A percentile compares a stretch with the other conserved stretches of the same genome.
Conservation (phyloP, 2,888 invertebrate genomes). For the Lochmaea crataegi region DNA sequence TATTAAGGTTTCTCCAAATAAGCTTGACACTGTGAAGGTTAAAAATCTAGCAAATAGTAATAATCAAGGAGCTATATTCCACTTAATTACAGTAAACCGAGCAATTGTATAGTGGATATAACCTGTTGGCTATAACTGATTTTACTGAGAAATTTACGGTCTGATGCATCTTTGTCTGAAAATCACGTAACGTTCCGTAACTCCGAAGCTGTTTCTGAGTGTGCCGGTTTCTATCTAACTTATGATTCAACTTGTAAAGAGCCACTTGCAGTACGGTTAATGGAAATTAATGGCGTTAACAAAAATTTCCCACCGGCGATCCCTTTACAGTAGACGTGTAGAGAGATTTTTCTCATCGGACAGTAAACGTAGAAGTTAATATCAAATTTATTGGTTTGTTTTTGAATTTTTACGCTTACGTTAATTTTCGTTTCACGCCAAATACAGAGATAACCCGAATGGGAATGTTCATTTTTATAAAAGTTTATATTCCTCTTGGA, state of each 20-base stretch:
- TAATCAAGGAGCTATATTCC: neutral
- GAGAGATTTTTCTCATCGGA: slow-evolving; percentile 13
- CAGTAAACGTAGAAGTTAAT: slow-evolving; percentile 3
- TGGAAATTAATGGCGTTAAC: slow-evolving; percentile 51
- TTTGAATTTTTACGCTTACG: slow-evolving; percentile 14
- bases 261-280: slow-evolving; percentile 49
- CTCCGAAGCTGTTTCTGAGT: slow-evolving; percentile 46
- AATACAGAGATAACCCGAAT: slow-evolving; percentile 9
- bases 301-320: slow-evolving; percentile 40
- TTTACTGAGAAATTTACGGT: slow-evolving; percentile 17
- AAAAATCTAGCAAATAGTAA: too few relatives aligned
- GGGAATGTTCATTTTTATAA: neutral
- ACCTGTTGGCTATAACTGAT: slow-evolving; percentile 11
- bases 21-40: too few relatives aligned
- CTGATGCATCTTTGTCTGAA: slow-evolving; percentile 32
- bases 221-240: slow-evolving; percentile 43
- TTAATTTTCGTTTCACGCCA: slow-evolving; percentile 11
- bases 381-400: slow-evolving; percentile 31
- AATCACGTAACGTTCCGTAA: slow-evolving; percentile 35
- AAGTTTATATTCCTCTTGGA: neutral
- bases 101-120: neutral
- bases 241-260: slow-evolving; percentile 50
- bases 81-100: neutral
- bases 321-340: slow-evolving; percentile 1
- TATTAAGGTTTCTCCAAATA: too few relatives aligned